phyloP scores from a whole-genome alignment of 2,888 invertebrate species.

The Eupithecia dodoneata region DNA sequence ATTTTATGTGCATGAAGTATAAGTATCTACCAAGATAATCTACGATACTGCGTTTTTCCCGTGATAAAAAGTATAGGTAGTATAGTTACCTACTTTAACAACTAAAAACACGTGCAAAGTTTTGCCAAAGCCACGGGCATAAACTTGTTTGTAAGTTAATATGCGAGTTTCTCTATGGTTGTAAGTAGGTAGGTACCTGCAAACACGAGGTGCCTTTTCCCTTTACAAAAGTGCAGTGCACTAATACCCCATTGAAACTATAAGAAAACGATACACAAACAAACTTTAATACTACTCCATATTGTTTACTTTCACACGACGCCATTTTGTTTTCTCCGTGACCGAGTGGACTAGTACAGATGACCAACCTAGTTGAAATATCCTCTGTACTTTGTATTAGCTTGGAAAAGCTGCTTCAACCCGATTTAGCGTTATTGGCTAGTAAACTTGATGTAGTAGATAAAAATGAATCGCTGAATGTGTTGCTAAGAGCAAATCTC shows the following conservation, averaged over 20 bases:
- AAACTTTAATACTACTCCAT: neutral
- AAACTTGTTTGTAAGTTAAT: neutral
- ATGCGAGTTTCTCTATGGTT: neutral
- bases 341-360: conserved; percentile 23
- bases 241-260: neutral
- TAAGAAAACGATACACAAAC: neutral
- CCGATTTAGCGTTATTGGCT: conserved; percentile 27
- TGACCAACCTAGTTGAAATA: conserved; percentile 31
- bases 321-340: neutral
- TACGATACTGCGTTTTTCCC: neutral
- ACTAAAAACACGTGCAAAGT: neutral
- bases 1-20: neutral
- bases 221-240: neutral
- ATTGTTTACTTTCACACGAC: conserved; percentile 5
- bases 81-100: neutral
- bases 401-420: conserved; percentile 25
- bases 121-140: no score
- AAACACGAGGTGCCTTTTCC: neutral
- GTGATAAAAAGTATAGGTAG: no score
- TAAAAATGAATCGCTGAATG: no score
- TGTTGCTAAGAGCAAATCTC: no score
- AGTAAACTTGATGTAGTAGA: conserved; percentile 10
- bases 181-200: neutral
- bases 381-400: conserved; percentile 30
- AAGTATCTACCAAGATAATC: neutral